Evolutionary conservation across 2,888 invertebrate species (phyloP), one percentile per base, ranked within the genome.

Genomic region (Macroteleia sp.): DNA sequence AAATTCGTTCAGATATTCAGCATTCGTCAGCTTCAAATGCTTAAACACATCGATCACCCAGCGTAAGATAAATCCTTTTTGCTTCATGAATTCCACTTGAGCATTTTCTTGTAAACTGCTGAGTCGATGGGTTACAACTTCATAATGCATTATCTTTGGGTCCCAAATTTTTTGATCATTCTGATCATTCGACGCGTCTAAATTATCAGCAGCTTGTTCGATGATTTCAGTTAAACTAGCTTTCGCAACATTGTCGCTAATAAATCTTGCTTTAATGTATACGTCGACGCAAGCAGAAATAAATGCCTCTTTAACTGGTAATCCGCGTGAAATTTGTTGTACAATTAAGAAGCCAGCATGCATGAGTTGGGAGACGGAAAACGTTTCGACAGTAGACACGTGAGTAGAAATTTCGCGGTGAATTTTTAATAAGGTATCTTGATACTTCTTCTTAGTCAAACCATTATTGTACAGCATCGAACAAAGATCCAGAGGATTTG

Each of bases 311-410:
- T 87, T 84, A n/a, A 92, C 87, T 0, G 93, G 87, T 54, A 94
- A 93, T 0, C 95, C 95, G 50, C 95, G 92, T 1, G 93, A 91
- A 36, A 94, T 87, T 89, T 95, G 94, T 88, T 96, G 95, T 54
- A 93, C 92, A 36, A 94, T 93, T 67, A 96, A 89, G 81, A 94
- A 93, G 0, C 94, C 93, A 0, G 94, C 93, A 88, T 95, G 95
- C 10, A 96, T 90, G 30, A 96, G 91, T 84, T 95, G 94, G 17
- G 93, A 93, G 39, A 95, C 85, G 9, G 93, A 93, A 14, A 95
- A 94, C 82, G 93, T 93, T 8, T 91, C 86, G 1, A 84, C 79
- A 1, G 83, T 81, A 1, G 91, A 85, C 71, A 93, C 84, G 34
- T 92, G 86, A 57, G 86, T 86, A 17, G 85, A 87, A 34, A 92